These are phyloP conservation scores for Steinernema hermaphroditum DNA, from an alignment of 2,888 invertebrate species.

Conservation along the genomic window DNA sequence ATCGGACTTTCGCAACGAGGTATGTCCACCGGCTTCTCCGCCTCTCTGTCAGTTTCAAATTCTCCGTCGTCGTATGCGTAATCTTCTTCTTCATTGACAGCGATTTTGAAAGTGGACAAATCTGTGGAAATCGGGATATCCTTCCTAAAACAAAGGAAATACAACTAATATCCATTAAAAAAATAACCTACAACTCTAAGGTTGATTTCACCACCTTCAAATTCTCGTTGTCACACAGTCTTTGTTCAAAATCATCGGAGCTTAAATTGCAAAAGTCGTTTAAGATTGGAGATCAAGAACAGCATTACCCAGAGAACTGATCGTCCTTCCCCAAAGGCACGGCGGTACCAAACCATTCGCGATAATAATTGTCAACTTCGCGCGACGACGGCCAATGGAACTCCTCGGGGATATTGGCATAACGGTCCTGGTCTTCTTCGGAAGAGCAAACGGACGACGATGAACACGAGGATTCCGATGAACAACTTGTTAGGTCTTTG, in stretches of 20 bases:
- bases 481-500: background rate
- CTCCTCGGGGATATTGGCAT: background rate
- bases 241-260: background rate
- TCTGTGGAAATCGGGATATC: conserved; percentile 9
- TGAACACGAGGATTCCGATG: background rate
- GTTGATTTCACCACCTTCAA: background rate
- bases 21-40: background rate
- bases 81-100: background rate
- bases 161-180: background rate
- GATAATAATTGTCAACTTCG: background rate
- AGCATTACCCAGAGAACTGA: background rate
- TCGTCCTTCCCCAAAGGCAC: background rate
- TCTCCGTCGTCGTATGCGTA: background rate
- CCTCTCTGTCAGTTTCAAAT: background rate
- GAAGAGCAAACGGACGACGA: background rate
- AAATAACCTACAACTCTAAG: background rate
- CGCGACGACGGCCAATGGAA: background rate
- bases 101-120: background rate
- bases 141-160: background rate
- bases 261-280: background rate
- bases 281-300: no score
- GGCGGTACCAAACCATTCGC: background rate
- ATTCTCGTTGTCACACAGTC: background rate
- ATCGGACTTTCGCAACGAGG: conserved; percentile 1
- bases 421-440: background rate